Percentiles rank a stretch among this genome's conserved stretches.
These are phyloP conservation scores for Erebia palarica DNA, from an alignment of 2,888 invertebrate genomes.

Conservation along the genomic window DNA sequence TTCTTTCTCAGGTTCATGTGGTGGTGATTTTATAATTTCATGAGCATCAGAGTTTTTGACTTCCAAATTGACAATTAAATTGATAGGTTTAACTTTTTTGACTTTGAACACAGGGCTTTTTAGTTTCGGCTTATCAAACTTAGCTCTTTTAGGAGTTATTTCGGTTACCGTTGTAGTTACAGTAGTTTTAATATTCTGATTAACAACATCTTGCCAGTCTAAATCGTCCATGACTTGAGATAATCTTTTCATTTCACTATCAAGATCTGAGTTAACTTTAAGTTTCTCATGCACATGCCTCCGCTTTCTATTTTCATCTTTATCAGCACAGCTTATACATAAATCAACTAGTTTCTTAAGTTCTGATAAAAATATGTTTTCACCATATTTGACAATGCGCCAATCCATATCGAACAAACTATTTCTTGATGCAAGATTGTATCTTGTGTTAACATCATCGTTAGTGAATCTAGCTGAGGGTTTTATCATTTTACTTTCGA, in stretches of 20 bases:
- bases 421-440: conserved; percentile 68
- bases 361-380: conserved; percentile 75
- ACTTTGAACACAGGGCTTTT: conserved; percentile 69
- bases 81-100: conserved; percentile 67
- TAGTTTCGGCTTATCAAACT: conserved; percentile 52
- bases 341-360: conserved; percentile 69
- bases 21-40: conserved; percentile 32
- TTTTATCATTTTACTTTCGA: conserved; percentile 62
- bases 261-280: conserved; percentile 66
- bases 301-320: conserved; percentile 57
- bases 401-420: conserved; percentile 76
- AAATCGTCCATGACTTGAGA: conserved; percentile 73
- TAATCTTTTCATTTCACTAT: conserved; percentile 73
- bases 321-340: conserved; percentile 58
- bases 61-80: conserved; percentile 56
- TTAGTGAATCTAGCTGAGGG: conserved; percentile 50
- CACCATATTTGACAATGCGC: conserved; percentile 76
- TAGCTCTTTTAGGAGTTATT: conserved; percentile 44
- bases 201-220: conserved; percentile 57
- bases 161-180: conserved; percentile 44
- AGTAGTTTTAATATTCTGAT: conserved; percentile 50
- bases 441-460: conserved; percentile 65
- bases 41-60: conserved; percentile 43
- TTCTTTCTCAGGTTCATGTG: conserved; percentile 13
- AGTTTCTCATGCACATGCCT: conserved; percentile 55